These are phyloP conservation scores for Coelopa frigida DNA, from an alignment of 1,140 invertebrate species.

Conservation along the genomic window DNA sequence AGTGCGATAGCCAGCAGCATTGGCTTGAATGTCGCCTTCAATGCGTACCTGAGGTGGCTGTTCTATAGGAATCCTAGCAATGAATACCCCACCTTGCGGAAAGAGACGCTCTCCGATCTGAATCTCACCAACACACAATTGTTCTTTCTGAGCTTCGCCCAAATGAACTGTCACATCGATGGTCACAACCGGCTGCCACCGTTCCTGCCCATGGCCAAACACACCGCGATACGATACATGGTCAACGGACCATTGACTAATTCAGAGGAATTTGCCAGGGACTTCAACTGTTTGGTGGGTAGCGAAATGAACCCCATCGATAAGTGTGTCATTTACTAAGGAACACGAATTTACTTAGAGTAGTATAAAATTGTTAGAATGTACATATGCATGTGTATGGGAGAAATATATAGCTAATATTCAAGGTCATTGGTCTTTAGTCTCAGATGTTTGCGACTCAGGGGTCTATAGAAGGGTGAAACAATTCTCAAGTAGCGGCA, in stretches of 20 bases:
- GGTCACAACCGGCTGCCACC: constrained; percentile 51
- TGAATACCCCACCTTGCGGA: constrained; percentile 20
- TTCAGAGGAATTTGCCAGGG: constrained; percentile 24
- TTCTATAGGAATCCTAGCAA: constrained; percentile 28
- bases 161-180: constrained; percentile 35
- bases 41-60: constrained; percentile 47
- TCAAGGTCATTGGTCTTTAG: too few species aligned
- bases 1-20: constrained; percentile 61
- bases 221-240: constrained; percentile 19
- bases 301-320: constrained; percentile 32
- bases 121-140: constrained; percentile 51
- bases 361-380: too few species aligned
- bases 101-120: constrained; percentile 29
- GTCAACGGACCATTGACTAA: constrained; percentile 34
- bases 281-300: constrained; percentile 29
- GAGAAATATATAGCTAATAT: too few species aligned
- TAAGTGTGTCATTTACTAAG: constrained; percentile 36
- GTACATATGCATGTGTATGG: too few species aligned
- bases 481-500: too few species aligned
- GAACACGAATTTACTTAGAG: too few species aligned
- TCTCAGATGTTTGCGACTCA: too few species aligned
- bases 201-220: constrained; percentile 24
- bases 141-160: constrained; percentile 65
- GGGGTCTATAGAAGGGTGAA: too few species aligned
- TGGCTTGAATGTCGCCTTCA: constrained; percentile 55